Evolutionary conservation across 2,797 vertebrate genomes (phyloP), one percentile per base, ranked within the genome.

Genomic region (Pelobates cultripes): DNA sequence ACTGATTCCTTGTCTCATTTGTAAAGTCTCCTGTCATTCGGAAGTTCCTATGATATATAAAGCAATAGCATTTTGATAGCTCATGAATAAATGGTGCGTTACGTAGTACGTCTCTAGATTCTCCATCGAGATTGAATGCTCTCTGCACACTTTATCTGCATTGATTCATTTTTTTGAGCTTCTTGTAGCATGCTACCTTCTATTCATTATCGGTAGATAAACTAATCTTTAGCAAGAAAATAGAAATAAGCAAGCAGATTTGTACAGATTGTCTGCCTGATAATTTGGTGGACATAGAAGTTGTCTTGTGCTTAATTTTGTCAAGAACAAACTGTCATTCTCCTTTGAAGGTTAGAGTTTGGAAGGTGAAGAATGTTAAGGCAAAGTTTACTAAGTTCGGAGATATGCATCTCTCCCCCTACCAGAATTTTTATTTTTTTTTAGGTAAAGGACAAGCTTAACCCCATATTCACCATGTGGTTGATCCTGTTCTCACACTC

Each of bases 171-270:
- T 28, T 28, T 28, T 28, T 28, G 12, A 13, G 57, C 40, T 61
- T 43, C 43, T 42, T 75, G 55, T 41, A 17, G 74, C 74, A 66
- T 47, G 74, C 17, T 40, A 55, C 60, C 40, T 28, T 76, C 74
- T 76, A 40, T 63, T 66, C 74, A 76, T 75, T 63, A 64, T 44
- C 43, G 57, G 9, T 14, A 72, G 55, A 63, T 75, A 63, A 75
- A 63, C 55, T 61, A 60, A 74, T 60, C 55, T 60, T 74, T 74
- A 74, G 60, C 60, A 64, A 40, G 60, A 47, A 13, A 40, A 76
- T 2, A 66, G 42, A 66, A 47, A 66, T 66, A 76, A 1, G 17
- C 43, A 43, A 66, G 43, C 43, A 76, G 60, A n/a, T 10, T 64
- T 6, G 55, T 14, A 40, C 47, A 51, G 77, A 41, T 28, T 13